Evolutionary conservation across 35 echinoderm and acorn worm genomes (phyloP), one percentile per base, ranked within the genome.

Genomic region (Apostichopus parvimensis): DNA sequence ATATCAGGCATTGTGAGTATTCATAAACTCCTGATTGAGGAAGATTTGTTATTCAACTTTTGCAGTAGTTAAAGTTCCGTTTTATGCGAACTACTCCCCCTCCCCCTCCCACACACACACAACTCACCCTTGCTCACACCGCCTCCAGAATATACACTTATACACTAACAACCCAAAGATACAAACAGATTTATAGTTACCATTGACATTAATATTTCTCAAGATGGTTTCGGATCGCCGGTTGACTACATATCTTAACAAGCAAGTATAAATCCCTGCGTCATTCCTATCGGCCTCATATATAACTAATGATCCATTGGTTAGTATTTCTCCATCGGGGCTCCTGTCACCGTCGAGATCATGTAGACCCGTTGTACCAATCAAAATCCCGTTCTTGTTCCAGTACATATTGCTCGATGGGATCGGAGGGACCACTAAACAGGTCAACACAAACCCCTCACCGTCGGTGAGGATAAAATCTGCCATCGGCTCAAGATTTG

Each of bases 291-390:
- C 53, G 2, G 79, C 25, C 4, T 45, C 10, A 20, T 82, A 82
- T 15, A 82, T 20, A 54, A 82, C 79, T 53, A 82, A 56, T 12
- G 79, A 82, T 0, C 79, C 79, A 34, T 82, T 54, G 17, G 0
- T 45, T 6, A 82, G 55, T 45, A 82, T 34, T 55, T 82, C 79
- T 55, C 79, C 34, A 20, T 82, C 79, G 5, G 55, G 14, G 34
- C n/a, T 82, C 25, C 52, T 82, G 79, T 82, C 79, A 55, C 79
- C 79, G 53, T 82, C 17, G 25, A 82, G 53, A 54, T 82, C 79
- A 56, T 82, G 52, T 82, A 18, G 45, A 82, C 79, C 79, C 7
- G 79, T 82, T 13, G 79, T 82, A 1, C 79, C 79, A 53, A 82
- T 82, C 55, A 82, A 54, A 4, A 12, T 14, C n/a, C 52, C 79